Evolutionary conservation across 2,797 vertebrate genomes (phyloP), one percentile per base, ranked within the genome.

Genomic region (Labroides dimidiatus): DNA sequence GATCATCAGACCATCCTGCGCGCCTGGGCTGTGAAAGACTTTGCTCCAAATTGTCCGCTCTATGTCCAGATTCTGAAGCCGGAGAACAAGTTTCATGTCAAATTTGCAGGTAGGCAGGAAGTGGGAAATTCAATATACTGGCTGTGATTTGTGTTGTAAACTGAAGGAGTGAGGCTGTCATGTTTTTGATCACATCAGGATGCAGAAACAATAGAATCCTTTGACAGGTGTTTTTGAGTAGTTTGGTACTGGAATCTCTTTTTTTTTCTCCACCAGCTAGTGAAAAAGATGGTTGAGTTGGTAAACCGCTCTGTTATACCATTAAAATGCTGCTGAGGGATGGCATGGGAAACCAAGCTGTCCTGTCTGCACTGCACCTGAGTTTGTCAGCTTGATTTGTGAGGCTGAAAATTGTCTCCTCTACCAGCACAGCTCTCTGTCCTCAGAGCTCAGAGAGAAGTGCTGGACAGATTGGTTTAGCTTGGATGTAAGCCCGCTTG

Each of bases 41-140:
- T 95, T 0, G 95, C 95, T 68, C 95, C 95, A 64, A 96, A 95
- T 80, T 95, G 95, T 76, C 95, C 95, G 47, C 87, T 96, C 14
- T 95, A 95, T 3, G 95, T 96, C 67, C 95, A 96, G 85, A 96
- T 96, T 62, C 94, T 96, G 53, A 96, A 95, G 81, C 95, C 95
- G 0, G 95, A 96, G 89, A 96, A 95, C 86, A 96, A 96, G 84
- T 95, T 96, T 70, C 95, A 96, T 20, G 94, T 96, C 78, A 96
- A 96, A 86, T 96, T 96, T 90, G 95, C 95, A 94, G 95, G 95
- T 96, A 77, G 82, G 88, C 63, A 53, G 16, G 0, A n/a, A 57
- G 62, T 39, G 62, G 75, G 59, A 76, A 68, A 67, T 74, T 44
- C 54, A 43, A 69, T 39, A 36, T n/a, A 33, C 52, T 42, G 54